phyloP scores from a whole-genome alignment of 1,140 invertebrate genomes.

The Microvelia longipes region DNA sequence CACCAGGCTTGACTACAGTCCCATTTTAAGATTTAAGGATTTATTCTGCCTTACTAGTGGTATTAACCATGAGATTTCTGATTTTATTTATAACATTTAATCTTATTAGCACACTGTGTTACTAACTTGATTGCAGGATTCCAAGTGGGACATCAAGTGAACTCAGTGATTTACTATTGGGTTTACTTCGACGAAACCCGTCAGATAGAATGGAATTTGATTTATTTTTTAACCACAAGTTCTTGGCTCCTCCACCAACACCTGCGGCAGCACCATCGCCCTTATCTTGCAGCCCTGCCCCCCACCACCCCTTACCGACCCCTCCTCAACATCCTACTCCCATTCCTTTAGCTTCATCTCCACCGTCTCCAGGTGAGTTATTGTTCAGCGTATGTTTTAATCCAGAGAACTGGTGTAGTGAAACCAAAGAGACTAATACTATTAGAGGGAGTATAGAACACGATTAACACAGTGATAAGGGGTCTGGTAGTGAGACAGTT shows the following conservation, averaged over 20 bases:
- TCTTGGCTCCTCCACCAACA: slow-evolving; percentile 49
- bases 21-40: too few species aligned
- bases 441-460: too few species aligned
- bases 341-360: background rate
- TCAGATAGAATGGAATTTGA: slow-evolving; percentile 92
- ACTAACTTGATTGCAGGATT: slow-evolving; percentile 46
- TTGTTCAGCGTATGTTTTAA: background rate
- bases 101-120: too few species aligned
- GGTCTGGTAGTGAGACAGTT: too few species aligned
- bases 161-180: slow-evolving; percentile 69
- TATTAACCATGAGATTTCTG: too few species aligned
- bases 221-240: slow-evolving; percentile 82
- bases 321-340: background rate
- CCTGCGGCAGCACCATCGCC: slow-evolving; percentile 26
- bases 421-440: too few species aligned
- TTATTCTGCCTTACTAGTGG: too few species aligned
- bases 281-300: slow-evolving; percentile 26
- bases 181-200: slow-evolving; percentile 80
- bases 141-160: slow-evolving; percentile 80
- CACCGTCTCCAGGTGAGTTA: slow-evolving; percentile 4
- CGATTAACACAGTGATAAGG: too few species aligned
- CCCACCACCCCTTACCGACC: slow-evolving; percentile 6
- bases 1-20: too few species aligned
- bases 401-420: background rate
- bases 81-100: too few species aligned